Evolutionary conservation across 1,140 invertebrate species (phyloP), one percentile per base, ranked within the genome.

Genomic region (Drosophila sp.): DNA sequence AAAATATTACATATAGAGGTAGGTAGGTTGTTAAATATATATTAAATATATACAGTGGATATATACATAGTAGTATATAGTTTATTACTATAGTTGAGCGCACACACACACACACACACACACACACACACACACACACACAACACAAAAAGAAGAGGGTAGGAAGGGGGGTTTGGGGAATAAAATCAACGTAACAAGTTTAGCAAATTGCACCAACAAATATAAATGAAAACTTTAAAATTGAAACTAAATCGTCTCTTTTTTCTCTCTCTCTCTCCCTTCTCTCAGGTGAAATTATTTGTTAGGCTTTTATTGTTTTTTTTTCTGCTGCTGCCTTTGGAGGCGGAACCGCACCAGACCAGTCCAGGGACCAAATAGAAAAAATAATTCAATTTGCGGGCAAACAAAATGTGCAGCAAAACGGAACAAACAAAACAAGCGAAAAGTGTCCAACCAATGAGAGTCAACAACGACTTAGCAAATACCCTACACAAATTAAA

Each of bases 311-410:
- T 47, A 2, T 23, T 50, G 8, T 25, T 44, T 7, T 44, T 23
- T 44, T 23, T 27, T 6, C 44, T 23, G 7, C 44, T 50, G 23
- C 23, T 50, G 25, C 44, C 44, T 50, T 50, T 50, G 25, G 7
- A 50, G 44, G 44, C 44, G 44, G 54, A 41, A 63, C 61, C 44
- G 62, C 40, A 56, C 17, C 23, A 38, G 50, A 44, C 32, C 73
- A 65, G 63, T 29, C 32, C 62, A 41, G 29, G 47, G 32, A 40
- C 35, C 62, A 60, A 58, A 56, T 66, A 69, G 61, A 66, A 32
- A 61, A 70, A 73, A 72, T 87, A 87, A 87, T 89, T 87, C 70
- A 87, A 87, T 87, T 87, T 87, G 80, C 66, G 70, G 54, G 32
- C 66, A 65, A 87, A 76, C 76, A 69, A 71, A 79, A 77, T 68